These are phyloP conservation scores for Agonopterix arenella DNA, from an alignment of 2,888 invertebrate species.

Conservation along the genomic window DNA sequence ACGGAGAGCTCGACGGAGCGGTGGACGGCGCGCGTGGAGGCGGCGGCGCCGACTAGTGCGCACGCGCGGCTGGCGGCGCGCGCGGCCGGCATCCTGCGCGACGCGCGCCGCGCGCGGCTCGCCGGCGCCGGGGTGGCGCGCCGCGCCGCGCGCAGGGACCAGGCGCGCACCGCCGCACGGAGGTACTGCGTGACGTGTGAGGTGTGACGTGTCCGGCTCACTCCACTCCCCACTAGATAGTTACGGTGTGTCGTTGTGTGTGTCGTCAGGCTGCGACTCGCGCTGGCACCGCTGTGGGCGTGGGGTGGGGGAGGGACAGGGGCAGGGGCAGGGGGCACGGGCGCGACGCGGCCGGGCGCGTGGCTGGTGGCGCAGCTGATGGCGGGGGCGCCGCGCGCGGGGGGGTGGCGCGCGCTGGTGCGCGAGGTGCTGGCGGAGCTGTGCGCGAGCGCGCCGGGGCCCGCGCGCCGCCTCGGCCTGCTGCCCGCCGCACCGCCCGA, in stretches of 20 bases:
- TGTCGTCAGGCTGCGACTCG: conserved; percentile 24
- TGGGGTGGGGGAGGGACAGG: conserved; percentile 12
- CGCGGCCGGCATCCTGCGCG: conserved; percentile 30
- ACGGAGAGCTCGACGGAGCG: conserved; percentile 38
- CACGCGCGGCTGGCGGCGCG: conserved; percentile 33
- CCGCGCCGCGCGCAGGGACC: conserved; percentile 23
- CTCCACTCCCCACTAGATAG: too few species aligned
- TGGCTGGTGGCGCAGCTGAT: conserved; percentile 20
- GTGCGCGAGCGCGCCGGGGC: conserved; percentile 32
- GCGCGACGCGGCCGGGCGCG: conserved; percentile 16
- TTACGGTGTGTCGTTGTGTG: neutral
- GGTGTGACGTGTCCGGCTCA: too few species aligned
- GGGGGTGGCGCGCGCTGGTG: conserved; percentile 26
- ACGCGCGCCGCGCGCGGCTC: conserved; percentile 31
- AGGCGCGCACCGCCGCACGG: conserved; percentile 13
- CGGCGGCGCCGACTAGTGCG: conserved; percentile 31
- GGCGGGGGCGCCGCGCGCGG: conserved; percentile 1
- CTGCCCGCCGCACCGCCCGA: conserved; percentile 11
- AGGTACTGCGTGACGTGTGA: too few species aligned
- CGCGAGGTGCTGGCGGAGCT: conserved; percentile 31
- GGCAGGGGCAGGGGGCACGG: conserved; percentile 23
- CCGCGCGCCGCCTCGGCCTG: conserved; percentile 30
- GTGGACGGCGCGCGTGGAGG: conserved; percentile 6
- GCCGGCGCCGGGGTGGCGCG: conserved; percentile 19
- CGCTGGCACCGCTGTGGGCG: conserved; percentile 29